Evolutionary conservation across 2,113 vertebrate genomes (phyloP).

Genomic region (Grantiella picta): DNA sequence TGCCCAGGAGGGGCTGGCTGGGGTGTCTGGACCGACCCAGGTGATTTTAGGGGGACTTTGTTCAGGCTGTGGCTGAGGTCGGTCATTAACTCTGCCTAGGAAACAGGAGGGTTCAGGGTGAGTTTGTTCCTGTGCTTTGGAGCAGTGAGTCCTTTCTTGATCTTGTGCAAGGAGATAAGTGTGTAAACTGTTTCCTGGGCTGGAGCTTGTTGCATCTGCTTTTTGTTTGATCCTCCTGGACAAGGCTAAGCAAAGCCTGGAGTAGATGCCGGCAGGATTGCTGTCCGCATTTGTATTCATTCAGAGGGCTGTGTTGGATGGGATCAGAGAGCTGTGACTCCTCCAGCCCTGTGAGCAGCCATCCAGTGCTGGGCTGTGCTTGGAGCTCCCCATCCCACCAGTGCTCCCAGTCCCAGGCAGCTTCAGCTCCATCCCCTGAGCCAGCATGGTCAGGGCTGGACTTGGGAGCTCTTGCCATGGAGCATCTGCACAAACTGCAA

Average conservation of each 20-base stretch:
- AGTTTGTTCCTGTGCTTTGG: not conserved
- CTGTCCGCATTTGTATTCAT: rapidly evolving
- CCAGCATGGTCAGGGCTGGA: not conserved
- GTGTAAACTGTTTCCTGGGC: not conserved
- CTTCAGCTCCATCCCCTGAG: not conserved
- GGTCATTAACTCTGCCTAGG: rapidly evolving
- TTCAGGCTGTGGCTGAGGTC: rapidly evolving
- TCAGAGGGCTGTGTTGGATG: not conserved
- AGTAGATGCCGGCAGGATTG: not conserved
- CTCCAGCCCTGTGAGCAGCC: not conserved
- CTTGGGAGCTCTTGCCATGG: not conserved
- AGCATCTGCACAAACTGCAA: rapidly evolving
- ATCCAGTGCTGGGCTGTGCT: not conserved
- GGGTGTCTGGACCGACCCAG: rapidly evolving
- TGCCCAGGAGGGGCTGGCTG: not conserved
- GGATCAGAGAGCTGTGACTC: not conserved
- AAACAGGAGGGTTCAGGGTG: not conserved
- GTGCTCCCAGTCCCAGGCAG: not conserved
- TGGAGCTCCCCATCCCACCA: not conserved
- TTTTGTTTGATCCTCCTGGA: rapidly evolving
- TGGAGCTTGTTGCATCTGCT: not conserved
- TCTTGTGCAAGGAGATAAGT: not conserved
- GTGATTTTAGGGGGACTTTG: not conserved
- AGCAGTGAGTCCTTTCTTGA: not conserved
- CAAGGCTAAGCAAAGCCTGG: not conserved